phyloP scores from a whole-genome alignment of 2,797 vertebrate species.

The Rhinogobio ventralis region DNA sequence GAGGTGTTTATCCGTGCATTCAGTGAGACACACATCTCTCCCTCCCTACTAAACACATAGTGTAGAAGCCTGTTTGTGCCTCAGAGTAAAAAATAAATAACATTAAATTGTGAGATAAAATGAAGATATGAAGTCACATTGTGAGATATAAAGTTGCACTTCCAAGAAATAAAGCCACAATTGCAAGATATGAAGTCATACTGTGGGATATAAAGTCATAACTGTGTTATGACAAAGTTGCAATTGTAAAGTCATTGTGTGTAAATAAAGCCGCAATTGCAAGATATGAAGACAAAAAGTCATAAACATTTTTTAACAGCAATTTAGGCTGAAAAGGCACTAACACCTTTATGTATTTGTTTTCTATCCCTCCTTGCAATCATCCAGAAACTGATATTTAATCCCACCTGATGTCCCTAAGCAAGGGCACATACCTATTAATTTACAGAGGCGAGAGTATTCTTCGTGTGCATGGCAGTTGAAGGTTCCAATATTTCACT shows the following conservation, averaged over 20 bases:
- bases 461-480: constrained; percentile 71
- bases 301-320: not conserved
- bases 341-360: not conserved
- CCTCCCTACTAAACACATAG: not conserved
- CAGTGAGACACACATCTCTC: not conserved
- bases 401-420: constrained; percentile 65
- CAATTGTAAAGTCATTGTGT: not conserved
- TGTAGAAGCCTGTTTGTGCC: not conserved
- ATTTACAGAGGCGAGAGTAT: constrained; percentile 69
- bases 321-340: not conserved
- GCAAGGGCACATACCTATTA: constrained; percentile 71
- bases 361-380: constrained; percentile 18
- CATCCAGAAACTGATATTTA: constrained; percentile 62
- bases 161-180: not conserved
- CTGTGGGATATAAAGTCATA: not conserved
- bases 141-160: not conserved
- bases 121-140: not conserved
- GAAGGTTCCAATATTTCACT: constrained; percentile 78
- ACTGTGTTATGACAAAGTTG: not conserved
- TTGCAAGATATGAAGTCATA: not conserved
- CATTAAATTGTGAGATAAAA: not conserved
- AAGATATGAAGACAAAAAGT: not conserved
- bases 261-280: not conserved
- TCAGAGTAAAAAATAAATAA: constrained; percentile 1
- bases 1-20: not conserved